These are phyloP conservation scores for Zootoca vivipara DNA, from an alignment of 2,113 vertebrate genomes.

Conservation along the genomic window DNA sequence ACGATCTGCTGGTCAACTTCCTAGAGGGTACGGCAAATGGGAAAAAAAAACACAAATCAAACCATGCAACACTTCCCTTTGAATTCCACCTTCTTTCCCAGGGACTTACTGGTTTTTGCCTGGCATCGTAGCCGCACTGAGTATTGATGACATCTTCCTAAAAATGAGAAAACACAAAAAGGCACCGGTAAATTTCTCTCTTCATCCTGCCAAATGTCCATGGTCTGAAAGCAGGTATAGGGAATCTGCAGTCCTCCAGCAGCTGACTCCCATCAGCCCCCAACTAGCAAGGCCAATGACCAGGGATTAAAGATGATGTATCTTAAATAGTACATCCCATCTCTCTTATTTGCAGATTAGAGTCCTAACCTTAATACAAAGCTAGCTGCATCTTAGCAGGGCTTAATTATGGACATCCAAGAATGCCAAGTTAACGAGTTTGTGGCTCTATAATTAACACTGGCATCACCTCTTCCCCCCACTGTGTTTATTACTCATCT, in stretches of 20 bases:
- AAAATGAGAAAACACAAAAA: conserved; percentile 27
- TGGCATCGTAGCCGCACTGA: conserved; percentile 96
- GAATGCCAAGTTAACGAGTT: not conserved
- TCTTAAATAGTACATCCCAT: not conserved
- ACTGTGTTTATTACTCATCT: not conserved
- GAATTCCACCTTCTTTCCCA: not conserved
- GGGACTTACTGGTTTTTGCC: conserved; percentile 89
- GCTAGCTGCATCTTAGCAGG: not conserved
- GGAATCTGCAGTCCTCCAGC: no score
- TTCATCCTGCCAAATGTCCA: not conserved
- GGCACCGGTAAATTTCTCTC: conserved; percentile 23
- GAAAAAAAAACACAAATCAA: conserved; percentile 23
- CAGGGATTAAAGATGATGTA: not conserved
- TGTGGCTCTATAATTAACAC: not conserved
- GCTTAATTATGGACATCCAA: not conserved
- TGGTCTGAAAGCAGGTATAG: no score
- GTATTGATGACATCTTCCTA: conserved; percentile 99
- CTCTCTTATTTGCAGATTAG: not conserved
- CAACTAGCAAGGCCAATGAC: no score
- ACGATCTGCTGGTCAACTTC: conserved; percentile 92
- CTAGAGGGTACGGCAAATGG: conserved; percentile 65
- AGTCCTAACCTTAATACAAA: not conserved
- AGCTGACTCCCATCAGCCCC: no score
- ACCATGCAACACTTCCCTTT: conserved; percentile 19
- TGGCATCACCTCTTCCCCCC: not conserved